Conservation (phyloP, 2,797 vertebrate species). For the Potorous gilbertii region DNA sequence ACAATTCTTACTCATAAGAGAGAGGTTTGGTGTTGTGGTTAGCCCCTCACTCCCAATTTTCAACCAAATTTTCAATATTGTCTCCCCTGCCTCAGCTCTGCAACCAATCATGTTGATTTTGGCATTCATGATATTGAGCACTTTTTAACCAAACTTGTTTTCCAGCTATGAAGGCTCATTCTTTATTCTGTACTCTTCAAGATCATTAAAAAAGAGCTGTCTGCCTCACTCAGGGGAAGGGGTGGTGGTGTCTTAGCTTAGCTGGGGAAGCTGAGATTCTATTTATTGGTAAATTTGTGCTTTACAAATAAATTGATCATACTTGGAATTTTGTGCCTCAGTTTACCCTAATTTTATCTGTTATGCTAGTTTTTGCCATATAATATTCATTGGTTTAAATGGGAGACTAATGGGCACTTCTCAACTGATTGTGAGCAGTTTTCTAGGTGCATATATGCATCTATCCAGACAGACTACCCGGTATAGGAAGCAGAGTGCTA, state of each 20-base stretch:
- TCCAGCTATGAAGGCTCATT: background rate
- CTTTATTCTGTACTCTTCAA: background rate
- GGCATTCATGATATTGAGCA: background rate
- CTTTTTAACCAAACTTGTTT: background rate
- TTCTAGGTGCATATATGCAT: background rate
- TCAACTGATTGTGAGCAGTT: background rate
- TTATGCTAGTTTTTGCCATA: background rate
- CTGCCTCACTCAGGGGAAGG: background rate
- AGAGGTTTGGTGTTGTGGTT: background rate
- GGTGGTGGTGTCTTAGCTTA: background rate
- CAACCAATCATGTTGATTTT: background rate
- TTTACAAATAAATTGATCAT: background rate
- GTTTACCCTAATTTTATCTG: background rate
- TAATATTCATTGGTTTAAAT: background rate
- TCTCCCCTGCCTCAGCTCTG: background rate
- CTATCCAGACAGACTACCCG: background rate
- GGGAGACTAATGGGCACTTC: background rate
- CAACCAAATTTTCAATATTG: background rate
- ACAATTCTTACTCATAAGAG: background rate
- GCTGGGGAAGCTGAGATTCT: background rate
- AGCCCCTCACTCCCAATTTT: background rate
- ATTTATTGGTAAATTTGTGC: background rate
- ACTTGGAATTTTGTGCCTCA: background rate
- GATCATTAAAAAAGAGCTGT: background rate
- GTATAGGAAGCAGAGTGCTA: background rate